Conservation (phyloP, 2,888 invertebrate species). For the Pandemis heparana region DNA sequence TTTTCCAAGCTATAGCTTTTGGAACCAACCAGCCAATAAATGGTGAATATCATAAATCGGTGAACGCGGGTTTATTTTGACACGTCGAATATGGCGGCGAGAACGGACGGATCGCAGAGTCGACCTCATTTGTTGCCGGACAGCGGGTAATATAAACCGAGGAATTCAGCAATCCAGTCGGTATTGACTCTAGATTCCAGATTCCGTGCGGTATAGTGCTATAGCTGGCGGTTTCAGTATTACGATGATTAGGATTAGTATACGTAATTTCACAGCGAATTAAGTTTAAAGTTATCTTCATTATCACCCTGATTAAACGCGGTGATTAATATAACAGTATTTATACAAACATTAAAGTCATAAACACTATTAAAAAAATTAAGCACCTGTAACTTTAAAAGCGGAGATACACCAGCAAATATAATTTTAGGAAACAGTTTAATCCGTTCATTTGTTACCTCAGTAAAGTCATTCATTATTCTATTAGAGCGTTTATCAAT, state of each 20-base stretch:
- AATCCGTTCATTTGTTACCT: neutral
- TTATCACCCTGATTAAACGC: no score
- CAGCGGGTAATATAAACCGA: conserved; percentile 46
- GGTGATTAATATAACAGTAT: no score
- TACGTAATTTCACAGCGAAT: no score
- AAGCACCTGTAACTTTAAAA: no score
- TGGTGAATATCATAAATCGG: conserved; percentile 58
- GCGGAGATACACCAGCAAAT: no score
- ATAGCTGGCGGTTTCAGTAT: neutral
- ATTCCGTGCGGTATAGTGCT: neutral
- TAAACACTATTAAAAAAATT: no score
- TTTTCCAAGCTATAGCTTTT: neutral
- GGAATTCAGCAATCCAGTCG: conserved; percentile 31
- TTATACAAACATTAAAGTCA: no score
- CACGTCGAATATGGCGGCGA: conserved; percentile 62
- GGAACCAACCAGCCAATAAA: conserved; percentile 19
- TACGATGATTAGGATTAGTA: neutral
- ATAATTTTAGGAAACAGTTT: no score
- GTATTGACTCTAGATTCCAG: conserved; percentile 20
- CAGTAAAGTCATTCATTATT: neutral
- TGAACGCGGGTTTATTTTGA: conserved; percentile 67
- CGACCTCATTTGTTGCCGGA: conserved; percentile 60
- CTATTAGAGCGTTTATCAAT: conserved; percentile 10
- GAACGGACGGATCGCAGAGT: conserved; percentile 64
- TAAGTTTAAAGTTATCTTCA: no score